These are phyloP conservation scores for Tolypeutes matacus DNA, from an alignment of 2,797 vertebrate genomes.

Conservation along the genomic window DNA sequence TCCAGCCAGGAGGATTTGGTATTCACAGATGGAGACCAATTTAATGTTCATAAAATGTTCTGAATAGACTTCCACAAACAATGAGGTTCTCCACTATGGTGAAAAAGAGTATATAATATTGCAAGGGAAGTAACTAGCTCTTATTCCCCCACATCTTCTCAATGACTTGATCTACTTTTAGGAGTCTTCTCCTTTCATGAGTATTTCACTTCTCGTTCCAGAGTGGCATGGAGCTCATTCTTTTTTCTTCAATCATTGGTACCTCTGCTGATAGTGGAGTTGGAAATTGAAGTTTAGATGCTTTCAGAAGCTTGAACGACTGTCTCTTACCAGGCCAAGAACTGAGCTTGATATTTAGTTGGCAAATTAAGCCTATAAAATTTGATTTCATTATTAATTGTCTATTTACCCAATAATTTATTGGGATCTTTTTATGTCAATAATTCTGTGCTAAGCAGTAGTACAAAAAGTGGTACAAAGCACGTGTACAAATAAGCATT, in stretches of 20 bases:
- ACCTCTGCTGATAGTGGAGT: neutral
- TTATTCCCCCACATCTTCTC: neutral
- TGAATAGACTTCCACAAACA: neutral
- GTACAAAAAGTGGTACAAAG: too few species aligned
- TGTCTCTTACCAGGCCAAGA: neutral
- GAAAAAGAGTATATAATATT: fast-evolving
- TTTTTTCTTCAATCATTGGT: too few species aligned
- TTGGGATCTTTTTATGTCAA: neutral
- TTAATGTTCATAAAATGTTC: neutral
- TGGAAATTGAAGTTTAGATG: neutral
- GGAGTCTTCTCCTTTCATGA: neutral
- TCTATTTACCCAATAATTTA: neutral
- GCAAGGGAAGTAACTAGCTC: fast-evolving
- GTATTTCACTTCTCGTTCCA: neutral
- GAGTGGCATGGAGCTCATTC: fast-evolving
- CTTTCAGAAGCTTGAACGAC: neutral
- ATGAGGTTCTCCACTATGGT: neutral
- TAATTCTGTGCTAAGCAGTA: neutral
- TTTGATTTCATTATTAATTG: neutral
- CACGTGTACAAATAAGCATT: neutral
- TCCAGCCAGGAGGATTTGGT: neutral
- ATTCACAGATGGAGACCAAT: neutral
- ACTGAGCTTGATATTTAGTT: neutral
- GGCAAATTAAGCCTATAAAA: neutral
- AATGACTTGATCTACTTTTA: too few species aligned